These are phyloP conservation scores for Watsonalla cultraria DNA, from an alignment of 2,888 invertebrate species.

Conservation along the genomic window DNA sequence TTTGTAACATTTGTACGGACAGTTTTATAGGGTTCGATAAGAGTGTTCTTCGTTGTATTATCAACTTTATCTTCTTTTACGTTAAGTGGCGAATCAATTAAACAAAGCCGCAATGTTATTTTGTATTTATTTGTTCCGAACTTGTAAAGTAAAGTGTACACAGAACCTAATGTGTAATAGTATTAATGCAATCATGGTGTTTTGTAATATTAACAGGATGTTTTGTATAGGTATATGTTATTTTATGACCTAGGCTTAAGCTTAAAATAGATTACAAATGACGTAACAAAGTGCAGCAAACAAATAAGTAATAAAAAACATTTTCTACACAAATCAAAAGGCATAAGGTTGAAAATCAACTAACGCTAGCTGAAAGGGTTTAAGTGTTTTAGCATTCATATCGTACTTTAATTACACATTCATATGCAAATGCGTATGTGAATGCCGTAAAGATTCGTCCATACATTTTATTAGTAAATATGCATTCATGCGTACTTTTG, in stretches of 20 bases:
- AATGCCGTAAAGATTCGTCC: conserved; percentile 69
- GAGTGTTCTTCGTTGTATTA: conserved; percentile 20
- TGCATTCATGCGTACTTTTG: conserved; percentile 67
- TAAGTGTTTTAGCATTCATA: conserved; percentile 60
- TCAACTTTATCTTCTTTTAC: conserved; percentile 19
- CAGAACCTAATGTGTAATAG: no score
- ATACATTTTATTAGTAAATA: conserved; percentile 55
- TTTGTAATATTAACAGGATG: neutral
- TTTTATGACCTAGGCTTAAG: no score
- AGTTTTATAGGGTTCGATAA: conserved; percentile 28
- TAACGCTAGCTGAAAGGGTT: conserved; percentile 31
- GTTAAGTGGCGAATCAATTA: conserved; percentile 19
- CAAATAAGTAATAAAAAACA: conserved; percentile 9
- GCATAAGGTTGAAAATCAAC: conserved; percentile 33
- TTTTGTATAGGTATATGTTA: neutral
- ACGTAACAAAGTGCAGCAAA: conserved; percentile 1
- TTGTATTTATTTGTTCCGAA: neutral
- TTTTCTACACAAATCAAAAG: conserved; percentile 13
- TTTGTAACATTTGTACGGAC: conserved; percentile 29
- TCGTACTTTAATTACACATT: conserved; percentile 75
- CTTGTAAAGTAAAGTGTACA: no score
- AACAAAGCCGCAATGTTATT: neutral
- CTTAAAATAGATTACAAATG: neutral
- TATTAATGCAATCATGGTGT: neutral
- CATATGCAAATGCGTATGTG: conserved; percentile 72